Percentiles rank a stretch among this genome's conserved stretches.
These are phyloP conservation scores for Oryzias curvinotus DNA, from an alignment of 2,113 vertebrate species.

Conservation along the genomic window DNA sequence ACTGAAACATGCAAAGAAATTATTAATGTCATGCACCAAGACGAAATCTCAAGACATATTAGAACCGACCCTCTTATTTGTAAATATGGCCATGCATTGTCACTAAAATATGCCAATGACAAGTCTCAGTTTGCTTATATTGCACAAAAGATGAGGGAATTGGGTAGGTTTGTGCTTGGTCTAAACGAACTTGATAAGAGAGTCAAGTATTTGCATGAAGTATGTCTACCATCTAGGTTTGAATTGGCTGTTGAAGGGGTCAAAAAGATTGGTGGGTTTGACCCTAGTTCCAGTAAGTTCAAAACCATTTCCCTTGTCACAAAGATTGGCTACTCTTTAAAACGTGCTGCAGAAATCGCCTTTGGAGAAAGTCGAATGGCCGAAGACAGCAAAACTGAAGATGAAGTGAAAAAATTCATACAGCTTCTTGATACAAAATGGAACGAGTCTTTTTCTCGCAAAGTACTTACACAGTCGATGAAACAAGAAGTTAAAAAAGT, in stretches of 20 bases:
- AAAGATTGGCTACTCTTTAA: constrained; percentile 70
- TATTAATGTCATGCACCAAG: constrained; percentile 72
- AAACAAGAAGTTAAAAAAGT: constrained; percentile 55
- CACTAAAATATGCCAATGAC: constrained; percentile 61
- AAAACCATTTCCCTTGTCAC: constrained; percentile 66
- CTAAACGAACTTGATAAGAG: constrained; percentile 63
- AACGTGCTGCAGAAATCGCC: constrained; percentile 71
- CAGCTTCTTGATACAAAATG: constrained; percentile 71
- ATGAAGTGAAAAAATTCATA: constrained; percentile 64
- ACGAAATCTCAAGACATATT: constrained; percentile 64
- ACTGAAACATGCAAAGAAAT: constrained; percentile 67
- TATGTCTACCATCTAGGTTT: constrained; percentile 66
- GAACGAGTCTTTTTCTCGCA: constrained; percentile 63
- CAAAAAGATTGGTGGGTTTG: constrained; percentile 67
- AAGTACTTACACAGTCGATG: constrained; percentile 29
- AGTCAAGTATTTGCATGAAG: constrained; percentile 68
- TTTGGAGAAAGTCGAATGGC: constrained; percentile 73
- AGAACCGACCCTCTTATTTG: constrained; percentile 71
- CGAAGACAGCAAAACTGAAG: constrained; percentile 63
- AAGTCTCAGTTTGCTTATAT: constrained; percentile 73
- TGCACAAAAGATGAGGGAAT: constrained; percentile 72
- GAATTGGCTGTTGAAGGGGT: constrained; percentile 69
- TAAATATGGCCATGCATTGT: constrained; percentile 68
- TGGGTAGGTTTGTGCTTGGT: constrained; percentile 67
- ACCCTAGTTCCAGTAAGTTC: constrained; percentile 60